These are phyloP conservation scores for Cyphotilapia sp. DNA, from an alignment of 2,113 vertebrate species.

Conservation along the genomic window DNA sequence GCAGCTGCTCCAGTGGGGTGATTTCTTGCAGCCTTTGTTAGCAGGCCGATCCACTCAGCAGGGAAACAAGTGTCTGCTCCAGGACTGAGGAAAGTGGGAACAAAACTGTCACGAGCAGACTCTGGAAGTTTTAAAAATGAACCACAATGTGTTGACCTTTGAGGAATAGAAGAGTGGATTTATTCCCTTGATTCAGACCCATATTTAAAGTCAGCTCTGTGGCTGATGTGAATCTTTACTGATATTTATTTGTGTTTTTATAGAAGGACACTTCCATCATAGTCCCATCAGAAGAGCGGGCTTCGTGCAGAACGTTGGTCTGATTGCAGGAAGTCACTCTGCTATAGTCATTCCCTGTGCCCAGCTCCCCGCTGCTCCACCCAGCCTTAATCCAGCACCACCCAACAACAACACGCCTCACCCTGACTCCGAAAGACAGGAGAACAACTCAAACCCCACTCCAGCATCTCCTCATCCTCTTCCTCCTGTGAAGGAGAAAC, in stretches of 20 bases:
- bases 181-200: background rate
- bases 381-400: background rate
- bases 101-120: constrained; percentile 43
- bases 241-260: background rate
- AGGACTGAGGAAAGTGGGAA: constrained; percentile 39
- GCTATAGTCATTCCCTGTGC: constrained; percentile 2
- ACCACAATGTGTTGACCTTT: constrained; percentile 71
- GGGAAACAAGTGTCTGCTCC: constrained; percentile 46
- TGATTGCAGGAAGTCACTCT: constrained; percentile 7
- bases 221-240: background rate
- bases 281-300: background rate
- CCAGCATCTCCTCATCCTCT: background rate
- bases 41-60: constrained; percentile 39
- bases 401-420: background rate
- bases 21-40: constrained; percentile 48
- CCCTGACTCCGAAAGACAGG: background rate
- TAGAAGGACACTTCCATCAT: background rate
- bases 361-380: background rate
- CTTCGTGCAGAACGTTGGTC: background rate
- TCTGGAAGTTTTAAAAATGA: constrained; percentile 19
- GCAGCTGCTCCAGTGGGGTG: constrained; percentile 59
- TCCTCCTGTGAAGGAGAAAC: background rate
- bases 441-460: background rate
- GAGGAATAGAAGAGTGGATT: constrained; percentile 67
- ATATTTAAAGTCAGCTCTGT: background rate